phyloP scores from a whole-genome alignment of 2,113 vertebrate genomes.

The Hyperopisus bebe region DNA sequence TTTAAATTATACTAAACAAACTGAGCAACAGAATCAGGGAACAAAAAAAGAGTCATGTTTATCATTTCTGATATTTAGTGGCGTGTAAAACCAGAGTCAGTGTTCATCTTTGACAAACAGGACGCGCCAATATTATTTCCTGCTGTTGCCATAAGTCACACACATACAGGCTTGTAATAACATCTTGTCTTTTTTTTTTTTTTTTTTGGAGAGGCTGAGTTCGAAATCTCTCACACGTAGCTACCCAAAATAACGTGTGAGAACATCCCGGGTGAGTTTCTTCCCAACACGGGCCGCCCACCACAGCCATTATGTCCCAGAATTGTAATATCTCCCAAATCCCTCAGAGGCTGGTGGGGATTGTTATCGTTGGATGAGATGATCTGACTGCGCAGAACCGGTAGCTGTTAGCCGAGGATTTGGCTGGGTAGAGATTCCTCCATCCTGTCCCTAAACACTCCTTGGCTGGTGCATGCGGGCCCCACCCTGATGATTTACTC shows the following conservation, averaged over 20 bases:
- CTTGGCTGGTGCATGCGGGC: background rate
- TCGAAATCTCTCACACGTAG: background rate
- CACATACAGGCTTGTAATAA: background rate
- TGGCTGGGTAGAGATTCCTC: background rate
- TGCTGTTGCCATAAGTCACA: background rate
- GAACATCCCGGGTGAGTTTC: background rate
- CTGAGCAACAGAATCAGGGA: background rate
- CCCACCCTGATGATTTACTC: slow-evolving; percentile 3
- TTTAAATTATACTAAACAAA: background rate
- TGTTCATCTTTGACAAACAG: background rate
- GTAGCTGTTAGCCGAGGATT: slow-evolving; percentile 5
- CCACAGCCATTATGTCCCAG: background rate
- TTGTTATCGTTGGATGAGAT: background rate
- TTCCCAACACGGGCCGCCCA: background rate
- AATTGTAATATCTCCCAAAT: slow-evolving; percentile 1
- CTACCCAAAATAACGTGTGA: slow-evolving; percentile 4
- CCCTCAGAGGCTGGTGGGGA: background rate
- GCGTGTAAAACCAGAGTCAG: background rate
- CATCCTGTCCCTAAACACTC: background rate
- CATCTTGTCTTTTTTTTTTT: background rate
- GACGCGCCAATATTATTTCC: background rate
- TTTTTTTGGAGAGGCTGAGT: background rate
- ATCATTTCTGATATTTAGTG: background rate
- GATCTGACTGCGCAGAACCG: background rate
- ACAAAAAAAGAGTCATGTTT: background rate